Evolutionary conservation across 2,888 invertebrate genomes (phyloP), one percentile per base, ranked within the genome.

Genomic region (Eupithecia pulchellata): DNA sequence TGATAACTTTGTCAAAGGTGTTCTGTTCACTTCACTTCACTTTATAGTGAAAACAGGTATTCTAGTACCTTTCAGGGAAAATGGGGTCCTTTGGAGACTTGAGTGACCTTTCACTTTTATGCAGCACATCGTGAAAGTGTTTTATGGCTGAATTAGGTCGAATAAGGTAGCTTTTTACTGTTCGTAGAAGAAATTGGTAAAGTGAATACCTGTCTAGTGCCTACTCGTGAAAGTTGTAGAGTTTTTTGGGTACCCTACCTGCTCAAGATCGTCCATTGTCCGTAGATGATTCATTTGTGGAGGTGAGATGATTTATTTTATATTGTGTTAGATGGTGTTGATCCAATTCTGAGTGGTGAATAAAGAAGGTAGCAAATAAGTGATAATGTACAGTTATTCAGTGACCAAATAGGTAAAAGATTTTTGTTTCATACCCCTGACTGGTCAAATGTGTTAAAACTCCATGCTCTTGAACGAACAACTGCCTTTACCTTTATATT

Each of bases 1-100:
- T 82, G 86, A 89, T 89, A 88, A 88, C 84, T 82, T 82, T 82
- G 84, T 88, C 87, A 86, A 88, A 87, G 87, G 87, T 86, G 42
- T 47, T 42, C 42, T 83, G 79, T 78, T 76, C 77, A 77, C 80
- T 85, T 60, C 58, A 82, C 79, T 79, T 77, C 77, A 75, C 80
- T 86, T 82, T 86, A 84, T 83, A 82, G 80, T 79, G 84, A 81
- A 80, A 82, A 85, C 82, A 82, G 76, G 77, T 78, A 77, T 78
- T 75, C 74, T 76, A 84, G 85, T 82, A 81, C 81, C 81, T 86
- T 84, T 84, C 78, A 82, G 73, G 81, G 81, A 80, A 81, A 84
- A 84, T 81, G 61, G 79, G 82, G 79, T 81, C 83, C 85, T 84
- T 82, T 80, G 80, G 77, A 67, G 68, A 70, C 68, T 70, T 78